These are phyloP conservation scores for Pollicipes pollicipes DNA, from an alignment of 1,140 invertebrate genomes.

Conservation along the genomic window DNA sequence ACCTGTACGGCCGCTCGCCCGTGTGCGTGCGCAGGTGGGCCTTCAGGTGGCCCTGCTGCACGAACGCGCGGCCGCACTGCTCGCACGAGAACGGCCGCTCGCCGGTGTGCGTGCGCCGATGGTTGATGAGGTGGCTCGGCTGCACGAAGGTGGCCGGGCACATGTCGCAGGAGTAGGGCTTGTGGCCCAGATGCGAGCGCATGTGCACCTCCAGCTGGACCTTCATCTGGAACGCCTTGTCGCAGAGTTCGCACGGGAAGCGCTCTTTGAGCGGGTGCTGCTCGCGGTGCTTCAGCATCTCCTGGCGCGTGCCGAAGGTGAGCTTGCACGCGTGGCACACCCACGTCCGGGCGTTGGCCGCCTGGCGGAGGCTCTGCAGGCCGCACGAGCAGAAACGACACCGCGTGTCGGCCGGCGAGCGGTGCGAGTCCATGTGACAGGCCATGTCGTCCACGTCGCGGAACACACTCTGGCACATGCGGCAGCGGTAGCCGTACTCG, in stretches of 20 bases:
- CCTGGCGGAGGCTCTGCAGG: not conserved
- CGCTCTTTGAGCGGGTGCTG: not conserved
- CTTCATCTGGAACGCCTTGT: conserved; percentile 16
- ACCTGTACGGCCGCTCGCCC: conserved; percentile 21
- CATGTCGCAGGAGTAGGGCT: conserved; percentile 33
- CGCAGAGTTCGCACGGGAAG: conserved; percentile 18
- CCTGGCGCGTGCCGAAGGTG: not conserved
- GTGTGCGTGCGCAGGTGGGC: conserved; percentile 18
- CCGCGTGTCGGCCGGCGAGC: not conserved
- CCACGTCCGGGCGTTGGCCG: not conserved
- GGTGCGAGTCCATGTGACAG: not conserved
- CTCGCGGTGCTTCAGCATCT: not conserved
- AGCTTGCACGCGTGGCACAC: not conserved
- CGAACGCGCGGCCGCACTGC: conserved; percentile 19
- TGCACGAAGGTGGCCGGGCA: conserved; percentile 24
- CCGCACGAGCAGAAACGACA: not conserved
- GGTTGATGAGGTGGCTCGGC: conserved; percentile 15
- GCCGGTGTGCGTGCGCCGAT: conserved; percentile 19
- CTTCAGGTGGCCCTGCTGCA: conserved; percentile 17
- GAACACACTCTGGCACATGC: not conserved
- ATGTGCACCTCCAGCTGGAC: conserved; percentile 31
- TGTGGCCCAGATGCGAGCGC: conserved; percentile 29
- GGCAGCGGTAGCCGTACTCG: not conserved
- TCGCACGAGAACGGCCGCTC: conserved; percentile 16
- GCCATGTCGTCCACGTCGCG: not conserved